Evolutionary conservation across 2,888 invertebrate species (phyloP), one percentile per base, ranked within the genome.

Genomic region (Oxystoma pomonae): DNA sequence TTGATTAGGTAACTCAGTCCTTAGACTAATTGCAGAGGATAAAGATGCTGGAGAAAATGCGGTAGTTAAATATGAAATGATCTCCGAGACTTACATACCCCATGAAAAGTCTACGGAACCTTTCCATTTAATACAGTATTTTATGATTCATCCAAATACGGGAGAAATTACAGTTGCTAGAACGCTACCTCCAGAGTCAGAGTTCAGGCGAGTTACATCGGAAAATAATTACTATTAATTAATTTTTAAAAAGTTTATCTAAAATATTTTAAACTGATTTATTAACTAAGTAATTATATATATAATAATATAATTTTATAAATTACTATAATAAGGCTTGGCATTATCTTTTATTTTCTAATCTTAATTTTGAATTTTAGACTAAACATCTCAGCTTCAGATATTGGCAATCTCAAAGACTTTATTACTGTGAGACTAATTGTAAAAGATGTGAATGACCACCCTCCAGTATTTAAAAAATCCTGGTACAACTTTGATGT

Each of bases 401-500:
- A 95, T 76, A 85, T 87, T 0, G 92, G 90, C 2, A 90, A 89
- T 1, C 78, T 93, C 1, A 85, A 84, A 69, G 92, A 92, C 69
- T 83, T 84, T 59, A 84, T 91, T 1, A 85, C 86, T 3, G 78
- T 94, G 1, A 84, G 89, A 69, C 83, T 94, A n/a, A 86, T 86
- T 58, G 85, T 94, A 0, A 86, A 86, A 72, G 92, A 92, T 73
- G 86, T 94, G 0, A 94, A 94, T 76, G 90, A 94, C 71, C 92
- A 94, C 75, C 86, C 89, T 2, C 94, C 94, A 0, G 86, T 89
- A 67, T 94, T 94, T 69, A 88, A 88, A 69, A 90, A 91, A 70
- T 86, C 91, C 0, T 91, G 89, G 87, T 94, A 94, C 75, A 89
- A 85, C 59, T 94, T 94, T 69, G 90, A 92, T 72, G 85, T 92